Evolutionary conservation across 1,140 invertebrate species (phyloP).

Genomic region (Leptestheria dahalacensis): DNA sequence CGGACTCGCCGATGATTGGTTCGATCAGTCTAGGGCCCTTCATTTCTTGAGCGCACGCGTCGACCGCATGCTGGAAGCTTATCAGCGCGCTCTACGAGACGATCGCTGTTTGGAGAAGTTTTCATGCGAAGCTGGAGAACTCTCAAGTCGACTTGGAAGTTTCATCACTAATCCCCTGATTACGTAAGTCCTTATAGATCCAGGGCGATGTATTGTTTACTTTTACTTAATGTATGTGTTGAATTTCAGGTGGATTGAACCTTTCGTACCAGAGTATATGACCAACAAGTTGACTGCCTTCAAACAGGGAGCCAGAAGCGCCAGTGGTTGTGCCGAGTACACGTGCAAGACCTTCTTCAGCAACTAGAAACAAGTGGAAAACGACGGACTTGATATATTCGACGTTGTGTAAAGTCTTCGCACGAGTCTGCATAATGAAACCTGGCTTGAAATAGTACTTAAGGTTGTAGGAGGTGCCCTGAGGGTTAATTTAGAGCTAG

Average conservation of each 20-base stretch:
- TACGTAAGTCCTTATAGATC: constrained; percentile 8
- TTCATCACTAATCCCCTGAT: constrained; percentile 8
- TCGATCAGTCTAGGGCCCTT: not conserved
- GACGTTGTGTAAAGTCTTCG: too few species aligned
- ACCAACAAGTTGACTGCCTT: constrained; percentile 12
- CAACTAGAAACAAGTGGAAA: not conserved
- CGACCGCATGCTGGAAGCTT: constrained; percentile 11
- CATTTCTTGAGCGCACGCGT: constrained; percentile 4
- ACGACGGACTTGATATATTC: too few species aligned
- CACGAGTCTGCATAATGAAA: too few species aligned
- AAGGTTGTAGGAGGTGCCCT: too few species aligned
- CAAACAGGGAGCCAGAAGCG: constrained; percentile 6
- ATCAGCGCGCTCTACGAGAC: constrained; percentile 9
- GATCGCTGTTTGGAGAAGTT: constrained; percentile 14
- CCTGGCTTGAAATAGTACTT: too few species aligned
- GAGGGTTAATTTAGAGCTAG: too few species aligned
- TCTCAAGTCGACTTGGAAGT: constrained; percentile 10
- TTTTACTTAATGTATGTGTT: not conserved
- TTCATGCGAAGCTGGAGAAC: constrained; percentile 15
- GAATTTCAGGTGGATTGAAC: constrained; percentile 10
- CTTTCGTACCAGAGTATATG: constrained; percentile 13
- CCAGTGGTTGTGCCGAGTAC: constrained; percentile 1
- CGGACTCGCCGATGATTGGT: constrained; percentile 7
- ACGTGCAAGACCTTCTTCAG: constrained; percentile 4
- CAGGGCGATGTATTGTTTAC: not conserved